These are phyloP conservation scores for Caranx melampygus DNA, from an alignment of 2,113 vertebrate genomes.

Conservation along the genomic window DNA sequence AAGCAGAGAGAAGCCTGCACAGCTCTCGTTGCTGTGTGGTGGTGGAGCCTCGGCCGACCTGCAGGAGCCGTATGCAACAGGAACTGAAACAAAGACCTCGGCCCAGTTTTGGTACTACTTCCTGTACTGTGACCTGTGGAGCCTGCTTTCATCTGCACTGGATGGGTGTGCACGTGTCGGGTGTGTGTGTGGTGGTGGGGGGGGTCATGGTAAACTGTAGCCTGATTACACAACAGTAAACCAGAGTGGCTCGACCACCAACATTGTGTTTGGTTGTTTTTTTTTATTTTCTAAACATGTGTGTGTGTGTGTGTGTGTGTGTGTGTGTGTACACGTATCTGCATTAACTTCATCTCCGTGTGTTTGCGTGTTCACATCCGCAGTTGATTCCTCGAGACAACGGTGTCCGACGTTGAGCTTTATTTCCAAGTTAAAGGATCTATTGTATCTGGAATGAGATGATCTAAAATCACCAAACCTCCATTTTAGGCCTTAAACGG, in stretches of 20 bases:
- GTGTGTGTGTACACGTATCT: too few species aligned
- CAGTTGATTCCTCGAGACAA: neutral
- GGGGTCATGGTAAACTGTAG: neutral
- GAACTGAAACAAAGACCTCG: conserved; percentile 52
- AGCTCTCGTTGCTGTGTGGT: conserved; percentile 31
- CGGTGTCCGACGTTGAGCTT: neutral
- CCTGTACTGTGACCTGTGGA: conserved; percentile 44
- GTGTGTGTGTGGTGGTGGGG: neutral
- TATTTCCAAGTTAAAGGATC: conserved; percentile 3
- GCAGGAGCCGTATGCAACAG: conserved; percentile 34
- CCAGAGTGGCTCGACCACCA: conserved; percentile 29
- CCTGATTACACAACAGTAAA: conserved; percentile 37
- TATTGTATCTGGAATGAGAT: neutral
- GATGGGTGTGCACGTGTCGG: conserved; percentile 7
- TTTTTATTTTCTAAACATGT: conserved; percentile 9
- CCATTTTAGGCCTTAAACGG: too few species aligned
- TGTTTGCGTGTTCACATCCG: too few species aligned
- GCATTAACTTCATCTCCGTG: too few species aligned
- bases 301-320: too few species aligned
- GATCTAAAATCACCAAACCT: too few species aligned
- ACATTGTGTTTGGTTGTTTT: neutral
- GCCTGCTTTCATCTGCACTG: conserved; percentile 4
- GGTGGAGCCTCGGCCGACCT: neutral
- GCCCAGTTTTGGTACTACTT: conserved; percentile 2
- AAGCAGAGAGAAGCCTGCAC: conserved; percentile 1